Evolutionary conservation across 2,888 invertebrate genomes (phyloP), one percentile per base, ranked within the genome.

Genomic region (Lomographa bimaculata): DNA sequence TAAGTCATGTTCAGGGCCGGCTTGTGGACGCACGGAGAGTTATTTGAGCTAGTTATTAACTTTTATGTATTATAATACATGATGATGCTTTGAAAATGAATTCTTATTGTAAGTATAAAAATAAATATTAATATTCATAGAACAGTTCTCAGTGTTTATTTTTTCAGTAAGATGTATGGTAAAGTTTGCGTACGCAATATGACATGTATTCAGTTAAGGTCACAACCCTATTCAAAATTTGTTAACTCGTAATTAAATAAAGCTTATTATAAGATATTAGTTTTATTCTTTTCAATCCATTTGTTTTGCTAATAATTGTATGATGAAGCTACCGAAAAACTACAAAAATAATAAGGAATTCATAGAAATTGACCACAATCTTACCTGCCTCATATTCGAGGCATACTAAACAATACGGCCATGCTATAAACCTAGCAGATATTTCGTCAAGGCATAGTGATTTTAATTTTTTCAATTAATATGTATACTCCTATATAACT

Each of bases 161-260:
- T 82, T 75, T 75, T 81, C 79, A 79, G 77, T 85, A 83, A 83
- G 75, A 77, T 79, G 75, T 86, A 85, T 77, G 75, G 73, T 72
- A 57, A 71, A 62, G 64, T 76, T 77, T 79, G 78, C 81, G 71
- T 76, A 80, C 64, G 79, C 81, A 79, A 79, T 80, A 79, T 79
- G 79, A 87, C 84, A 83, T 87, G 79, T 86, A 86, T 87, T 87
- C 85, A 80, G 84, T 87, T 89, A 83, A 84, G 82, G 89, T 87
- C 87, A 89, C 87, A 89, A 89, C 84, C 68, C 82, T 85, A 84
- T 87, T 89, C 87, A 81, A 85, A 87, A 87, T 87, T 86, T 89
- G 89, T 89, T 89, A 89, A 87, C 86, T 89, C 86, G 87, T 89
- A 89, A 89, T 89, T 87, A 89, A 87, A 89, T 89, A 89, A 87